These are phyloP conservation scores for Drosophila multiciliata DNA, from an alignment of 2,888 invertebrate species.

Conservation along the genomic window DNA sequence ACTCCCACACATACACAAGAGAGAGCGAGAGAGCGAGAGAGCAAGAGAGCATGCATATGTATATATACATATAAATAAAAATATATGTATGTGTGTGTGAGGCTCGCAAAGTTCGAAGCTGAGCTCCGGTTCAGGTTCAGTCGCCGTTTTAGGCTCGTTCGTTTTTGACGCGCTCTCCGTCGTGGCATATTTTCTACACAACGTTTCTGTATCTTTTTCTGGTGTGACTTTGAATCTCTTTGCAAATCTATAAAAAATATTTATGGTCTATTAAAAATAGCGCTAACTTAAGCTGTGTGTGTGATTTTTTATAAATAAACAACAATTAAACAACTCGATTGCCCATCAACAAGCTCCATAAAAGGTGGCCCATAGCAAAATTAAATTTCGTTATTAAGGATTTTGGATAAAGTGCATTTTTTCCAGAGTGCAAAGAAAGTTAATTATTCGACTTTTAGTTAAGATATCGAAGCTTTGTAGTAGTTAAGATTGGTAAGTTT, in stretches of 20 bases:
- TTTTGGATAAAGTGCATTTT: conserved; percentile 22
- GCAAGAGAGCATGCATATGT: conserved; percentile 2
- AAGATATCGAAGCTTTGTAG: conserved; percentile 7
- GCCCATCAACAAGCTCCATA: neutral
- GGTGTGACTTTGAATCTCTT: conserved; percentile 15
- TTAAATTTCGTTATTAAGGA: neutral
- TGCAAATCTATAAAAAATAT: conserved; percentile 32
- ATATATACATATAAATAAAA: neutral
- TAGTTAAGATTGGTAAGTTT: conserved; percentile 25
- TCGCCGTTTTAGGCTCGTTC: conserved; percentile 60
- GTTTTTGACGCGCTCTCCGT: conserved; percentile 52
- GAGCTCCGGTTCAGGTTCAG: conserved; percentile 59
- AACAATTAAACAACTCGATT: neutral
- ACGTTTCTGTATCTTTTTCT: neutral
- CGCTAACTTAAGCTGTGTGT: neutral
- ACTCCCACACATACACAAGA: conserved; percentile 65
- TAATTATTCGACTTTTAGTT: conserved; percentile 10
- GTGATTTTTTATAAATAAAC: conserved; percentile 7
- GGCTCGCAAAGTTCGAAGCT: conserved; percentile 48
- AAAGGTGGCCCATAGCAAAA: neutral
- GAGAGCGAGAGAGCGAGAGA: conserved; percentile 11
- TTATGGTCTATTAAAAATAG: conserved; percentile 13
- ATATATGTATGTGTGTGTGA: conserved; percentile 11
- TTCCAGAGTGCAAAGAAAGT: conserved; percentile 28
- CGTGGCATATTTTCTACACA: conserved; percentile 19